These are phyloP conservation scores for Cataglyphis altisquamis DNA, from an alignment of 2,888 invertebrate genomes.

Conservation along the genomic window DNA sequence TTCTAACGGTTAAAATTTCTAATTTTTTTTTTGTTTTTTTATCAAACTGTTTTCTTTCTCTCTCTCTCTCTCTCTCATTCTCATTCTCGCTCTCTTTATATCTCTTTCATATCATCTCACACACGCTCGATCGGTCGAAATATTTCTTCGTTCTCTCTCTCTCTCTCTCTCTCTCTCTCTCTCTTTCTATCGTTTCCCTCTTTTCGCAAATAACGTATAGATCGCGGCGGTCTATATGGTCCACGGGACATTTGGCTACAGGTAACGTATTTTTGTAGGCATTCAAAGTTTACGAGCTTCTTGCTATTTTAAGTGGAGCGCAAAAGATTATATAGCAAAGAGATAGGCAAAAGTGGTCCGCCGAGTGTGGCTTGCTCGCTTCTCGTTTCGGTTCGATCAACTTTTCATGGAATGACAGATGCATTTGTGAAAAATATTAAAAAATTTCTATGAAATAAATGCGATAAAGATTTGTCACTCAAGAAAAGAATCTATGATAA, in stretches of 20 bases:
- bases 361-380: constrained; percentile 62
- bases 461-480: neutral
- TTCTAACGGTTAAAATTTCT: constrained; percentile 41
- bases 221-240: constrained; percentile 82
- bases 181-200: constrained; percentile 54
- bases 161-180: constrained; percentile 52
- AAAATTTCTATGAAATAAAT: constrained; percentile 3
- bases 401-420: neutral
- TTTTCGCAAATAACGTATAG: constrained; percentile 70
- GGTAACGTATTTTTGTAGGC: constrained; percentile 77
- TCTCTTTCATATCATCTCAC: constrained; percentile 37
- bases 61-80: constrained; percentile 36
- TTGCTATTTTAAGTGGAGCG: constrained; percentile 68
- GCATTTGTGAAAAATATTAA: neutral
- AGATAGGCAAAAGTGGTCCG: constrained; percentile 55
- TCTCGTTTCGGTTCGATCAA: neutral
- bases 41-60: constrained; percentile 18
- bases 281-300: constrained; percentile 66
- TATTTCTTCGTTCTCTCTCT: constrained; percentile 39
- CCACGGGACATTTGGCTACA: constrained; percentile 84
- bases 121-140: constrained; percentile 44
- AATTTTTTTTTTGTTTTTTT: constrained; percentile 22
- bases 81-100: constrained; percentile 2
- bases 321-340: constrained; percentile 64
- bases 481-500: neutral